Conservation (phyloP, 2,113 vertebrate genomes). For the Hystrix brachyura region DNA sequence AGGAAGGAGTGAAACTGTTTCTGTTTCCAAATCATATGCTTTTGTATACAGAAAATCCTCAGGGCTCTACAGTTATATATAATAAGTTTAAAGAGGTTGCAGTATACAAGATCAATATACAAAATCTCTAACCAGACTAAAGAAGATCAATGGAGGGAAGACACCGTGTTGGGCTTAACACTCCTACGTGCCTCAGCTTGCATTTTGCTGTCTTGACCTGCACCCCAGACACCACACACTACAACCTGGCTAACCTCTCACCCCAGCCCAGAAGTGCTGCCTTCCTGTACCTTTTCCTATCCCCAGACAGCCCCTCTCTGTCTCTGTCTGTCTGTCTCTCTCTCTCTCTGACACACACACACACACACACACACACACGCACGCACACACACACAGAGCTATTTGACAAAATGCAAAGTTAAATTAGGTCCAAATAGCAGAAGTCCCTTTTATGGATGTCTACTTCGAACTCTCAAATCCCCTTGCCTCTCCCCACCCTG, state of each 20-base stretch:
- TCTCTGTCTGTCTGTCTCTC: too few relatives aligned
- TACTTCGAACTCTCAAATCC: not conserved
- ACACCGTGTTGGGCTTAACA: fast-evolving
- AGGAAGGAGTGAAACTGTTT: not conserved
- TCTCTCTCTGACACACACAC: not conserved
- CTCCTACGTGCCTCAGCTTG: fast-evolving
- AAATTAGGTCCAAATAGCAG: too few relatives aligned
- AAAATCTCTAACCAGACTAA: not conserved
- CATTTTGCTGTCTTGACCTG: not conserved
- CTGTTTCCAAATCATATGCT: not conserved
- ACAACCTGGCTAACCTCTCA: not conserved
- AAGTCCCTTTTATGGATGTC: not conserved
- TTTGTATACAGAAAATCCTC: not conserved
- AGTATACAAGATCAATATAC: not conserved
- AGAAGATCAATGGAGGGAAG: not conserved
- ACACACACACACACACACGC: not conserved
- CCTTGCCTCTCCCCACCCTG: not conserved
- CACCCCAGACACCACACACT: not conserved
- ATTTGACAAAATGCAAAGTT: not conserved
- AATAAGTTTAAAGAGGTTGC: not conserved
- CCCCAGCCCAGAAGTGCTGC: not conserved
- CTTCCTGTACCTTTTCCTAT: too few relatives aligned
- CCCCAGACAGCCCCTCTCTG: not conserved
- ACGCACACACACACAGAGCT: not conserved
- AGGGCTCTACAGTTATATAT: too few relatives aligned